phyloP scores from a whole-genome alignment of 2,797 vertebrate genomes.

The Anas bernieri region DNA sequence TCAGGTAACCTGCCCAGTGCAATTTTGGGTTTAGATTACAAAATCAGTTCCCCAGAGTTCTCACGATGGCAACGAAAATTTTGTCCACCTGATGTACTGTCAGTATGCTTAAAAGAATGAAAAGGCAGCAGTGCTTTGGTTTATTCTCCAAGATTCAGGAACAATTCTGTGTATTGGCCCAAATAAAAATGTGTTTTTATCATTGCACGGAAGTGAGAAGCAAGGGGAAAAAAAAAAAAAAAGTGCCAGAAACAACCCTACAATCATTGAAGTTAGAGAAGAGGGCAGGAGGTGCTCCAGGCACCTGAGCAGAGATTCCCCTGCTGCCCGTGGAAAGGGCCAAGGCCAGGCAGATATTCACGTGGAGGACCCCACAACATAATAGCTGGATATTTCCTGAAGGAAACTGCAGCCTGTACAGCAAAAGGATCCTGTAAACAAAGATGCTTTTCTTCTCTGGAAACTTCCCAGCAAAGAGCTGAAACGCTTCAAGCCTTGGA shows the following conservation, averaged over 20 bases:
- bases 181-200: neutral
- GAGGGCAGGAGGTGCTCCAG: neutral
- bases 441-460: neutral
- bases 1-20: neutral
- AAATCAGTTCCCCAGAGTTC: neutral
- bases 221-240: neutral
- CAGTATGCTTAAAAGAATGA: neutral
- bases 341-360: neutral
- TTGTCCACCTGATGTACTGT: neutral
- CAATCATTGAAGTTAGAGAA: neutral
- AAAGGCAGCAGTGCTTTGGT: neutral
- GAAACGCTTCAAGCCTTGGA: neutral
- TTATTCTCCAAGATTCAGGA: neutral
- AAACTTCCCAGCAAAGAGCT: neutral
- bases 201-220: neutral
- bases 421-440: neutral
- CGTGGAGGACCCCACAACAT: neutral
- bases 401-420: neutral
- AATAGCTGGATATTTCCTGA: neutral
- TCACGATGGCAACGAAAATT: neutral
- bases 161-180: neutral
- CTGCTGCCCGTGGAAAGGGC: fast-evolving
- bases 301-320: neutral
- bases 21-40: neutral
- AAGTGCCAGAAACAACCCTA: neutral